Evolutionary conservation across 1,140 invertebrate genomes (phyloP).

Genomic region (Elymnias hypermnestra): DNA sequence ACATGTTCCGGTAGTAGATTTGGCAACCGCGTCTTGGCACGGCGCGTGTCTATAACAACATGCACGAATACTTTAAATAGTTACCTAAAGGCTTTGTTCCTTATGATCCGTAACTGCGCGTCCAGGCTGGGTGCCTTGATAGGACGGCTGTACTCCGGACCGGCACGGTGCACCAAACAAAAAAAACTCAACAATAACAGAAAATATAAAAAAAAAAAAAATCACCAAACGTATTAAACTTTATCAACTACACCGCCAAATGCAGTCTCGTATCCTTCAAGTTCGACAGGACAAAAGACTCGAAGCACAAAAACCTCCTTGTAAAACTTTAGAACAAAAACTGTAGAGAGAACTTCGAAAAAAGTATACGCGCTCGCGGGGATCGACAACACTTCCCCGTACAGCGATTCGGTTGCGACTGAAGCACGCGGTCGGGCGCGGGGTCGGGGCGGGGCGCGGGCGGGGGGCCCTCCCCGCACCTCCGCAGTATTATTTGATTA

Average conservation of each 20-base stretch:
- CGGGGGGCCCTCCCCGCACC: constrained; percentile 46
- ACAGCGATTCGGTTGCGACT: constrained; percentile 61
- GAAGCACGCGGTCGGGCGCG: constrained; percentile 63
- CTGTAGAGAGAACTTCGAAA: constrained; percentile 69
- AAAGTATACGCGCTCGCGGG: constrained; percentile 64
- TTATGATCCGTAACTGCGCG: constrained; percentile 52
- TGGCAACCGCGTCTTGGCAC: constrained; percentile 1
- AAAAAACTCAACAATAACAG: constrained; percentile 72
- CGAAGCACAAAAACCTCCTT: constrained; percentile 63
- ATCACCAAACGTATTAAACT: constrained; percentile 68
- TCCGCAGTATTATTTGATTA: constrained; percentile 74
- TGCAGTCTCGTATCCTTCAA: constrained; percentile 53
- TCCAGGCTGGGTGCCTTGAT: constrained; percentile 59
- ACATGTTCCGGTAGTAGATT: constrained; percentile 15
- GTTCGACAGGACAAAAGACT: constrained; percentile 55
- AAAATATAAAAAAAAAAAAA: constrained; percentile 40
- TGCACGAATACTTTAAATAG: constrained; percentile 20
- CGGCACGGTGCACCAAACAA: constrained; percentile 73
- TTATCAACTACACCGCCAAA: constrained; percentile 56
- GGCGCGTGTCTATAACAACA: background rate
- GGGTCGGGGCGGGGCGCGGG: constrained; percentile 33
- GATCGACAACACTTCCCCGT: constrained; percentile 64
- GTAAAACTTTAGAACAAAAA: constrained; percentile 70
- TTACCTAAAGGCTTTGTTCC: constrained; percentile 71
- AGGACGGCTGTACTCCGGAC: constrained; percentile 61